Conservation (phyloP, 2,797 vertebrate species). For the Lophotriccus pileatus region DNA sequence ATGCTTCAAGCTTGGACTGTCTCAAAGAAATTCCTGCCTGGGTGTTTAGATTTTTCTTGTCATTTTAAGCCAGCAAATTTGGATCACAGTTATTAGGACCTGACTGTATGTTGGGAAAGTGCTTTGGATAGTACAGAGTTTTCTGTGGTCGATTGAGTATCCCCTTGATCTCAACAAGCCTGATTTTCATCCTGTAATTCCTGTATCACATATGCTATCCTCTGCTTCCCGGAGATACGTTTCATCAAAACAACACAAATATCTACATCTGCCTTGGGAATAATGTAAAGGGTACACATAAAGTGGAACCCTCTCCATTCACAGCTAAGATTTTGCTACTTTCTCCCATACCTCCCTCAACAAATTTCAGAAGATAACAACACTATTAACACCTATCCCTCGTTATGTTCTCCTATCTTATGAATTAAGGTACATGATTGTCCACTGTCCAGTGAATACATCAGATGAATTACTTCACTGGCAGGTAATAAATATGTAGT, state of each 20-base stretch:
- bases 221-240: neutral
- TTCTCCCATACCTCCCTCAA: neutral
- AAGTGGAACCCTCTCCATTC: neutral
- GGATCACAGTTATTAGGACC: neutral
- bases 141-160: neutral
- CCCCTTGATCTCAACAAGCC: neutral
- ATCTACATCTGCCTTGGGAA: neutral
- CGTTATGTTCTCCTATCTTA: neutral
- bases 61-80: neutral
- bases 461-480: neutral
- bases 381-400: neutral
- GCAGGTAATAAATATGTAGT: neutral
- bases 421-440: neutral
- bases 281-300: neutral
- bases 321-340: neutral
- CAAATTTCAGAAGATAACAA: neutral
- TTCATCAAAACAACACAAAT: neutral
- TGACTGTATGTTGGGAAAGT: neutral
- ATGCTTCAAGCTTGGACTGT: neutral
- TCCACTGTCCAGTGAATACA: neutral
- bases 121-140: neutral
- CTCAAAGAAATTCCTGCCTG: neutral
- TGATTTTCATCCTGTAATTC: neutral
- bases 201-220: neutral
- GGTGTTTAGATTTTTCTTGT: neutral